These are phyloP conservation scores for Percopsis omiscomaycus DNA, from an alignment of 2,797 vertebrate species.

Conservation along the genomic window DNA sequence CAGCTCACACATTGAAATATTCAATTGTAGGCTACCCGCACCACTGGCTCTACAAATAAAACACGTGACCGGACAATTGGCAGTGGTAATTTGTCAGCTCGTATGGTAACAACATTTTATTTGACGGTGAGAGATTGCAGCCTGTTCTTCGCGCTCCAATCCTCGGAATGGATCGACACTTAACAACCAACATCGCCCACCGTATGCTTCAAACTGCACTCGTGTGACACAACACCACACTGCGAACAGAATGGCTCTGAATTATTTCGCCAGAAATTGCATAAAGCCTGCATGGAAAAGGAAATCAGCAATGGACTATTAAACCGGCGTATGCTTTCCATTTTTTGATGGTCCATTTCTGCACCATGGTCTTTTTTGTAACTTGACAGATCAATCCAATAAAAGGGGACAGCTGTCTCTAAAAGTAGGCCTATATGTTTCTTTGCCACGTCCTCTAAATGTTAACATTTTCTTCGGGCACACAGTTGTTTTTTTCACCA, in stretches of 20 bases:
- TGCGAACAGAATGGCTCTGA: conserved; percentile 26
- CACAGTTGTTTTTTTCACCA: conserved; percentile 2
- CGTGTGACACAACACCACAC: conserved; percentile 13
- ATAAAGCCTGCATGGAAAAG: conserved; percentile 4
- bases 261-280: conserved; percentile 9
- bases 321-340: conserved; percentile 3
- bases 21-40: conserved; percentile 24
- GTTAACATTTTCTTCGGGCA: conserved; percentile 12
- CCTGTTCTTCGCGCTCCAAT: conserved; percentile 15
- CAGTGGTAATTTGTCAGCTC: conserved; percentile 33
- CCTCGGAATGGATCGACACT: conserved; percentile 30
- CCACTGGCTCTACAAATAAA: conserved; percentile 29
- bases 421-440: no score
- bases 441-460: no score
- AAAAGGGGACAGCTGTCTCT: neutral
- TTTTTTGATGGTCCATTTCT: neutral
- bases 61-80: conserved; percentile 30
- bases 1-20: conserved; percentile 41
- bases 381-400: conserved; percentile 3
- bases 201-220: conserved; percentile 4
- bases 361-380: conserved; percentile 10
- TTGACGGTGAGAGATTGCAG: conserved; percentile 5
- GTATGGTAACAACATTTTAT: neutral
- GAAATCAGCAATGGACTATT: conserved; percentile 19
- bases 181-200: conserved; percentile 8